Conservation (phyloP, 1,140 invertebrate genomes). For the Thaumatotibia leucotreta region DNA sequence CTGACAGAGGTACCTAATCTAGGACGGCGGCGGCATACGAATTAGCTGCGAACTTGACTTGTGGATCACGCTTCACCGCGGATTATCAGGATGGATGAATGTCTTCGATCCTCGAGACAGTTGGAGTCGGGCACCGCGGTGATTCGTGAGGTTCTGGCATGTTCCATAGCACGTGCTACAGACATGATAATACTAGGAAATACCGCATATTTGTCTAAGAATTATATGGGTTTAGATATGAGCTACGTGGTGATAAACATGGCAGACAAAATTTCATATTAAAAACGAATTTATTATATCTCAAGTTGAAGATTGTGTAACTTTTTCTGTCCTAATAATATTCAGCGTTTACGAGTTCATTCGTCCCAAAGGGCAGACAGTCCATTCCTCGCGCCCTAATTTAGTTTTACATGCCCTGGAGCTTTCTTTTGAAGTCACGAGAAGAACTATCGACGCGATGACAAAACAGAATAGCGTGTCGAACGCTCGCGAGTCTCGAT, state of each 20-base stretch:
- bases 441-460: not conserved
- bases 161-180: not conserved
- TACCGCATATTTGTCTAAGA: not conserved
- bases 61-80: not conserved
- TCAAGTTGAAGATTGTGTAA: not conserved
- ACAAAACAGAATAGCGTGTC: not conserved
- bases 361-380: not conserved
- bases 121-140: not conserved
- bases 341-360: not conserved
- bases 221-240: too few relatives aligned
- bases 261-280: not conserved
- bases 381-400: not conserved
- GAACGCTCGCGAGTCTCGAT: not conserved
- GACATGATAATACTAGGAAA: not conserved
- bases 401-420: not conserved
- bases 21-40: not conserved
- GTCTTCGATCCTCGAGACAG: not conserved
- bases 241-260: not conserved
- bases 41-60: slow-evolving; percentile 1
- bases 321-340: not conserved
- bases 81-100: not conserved
- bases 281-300: not conserved
- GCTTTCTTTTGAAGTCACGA: not conserved
- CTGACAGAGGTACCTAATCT: slow-evolving; percentile 2
- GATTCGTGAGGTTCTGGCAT: not conserved